phyloP scores from a whole-genome alignment of 2,797 vertebrate genomes.

The Gambusia yucatana region DNA sequence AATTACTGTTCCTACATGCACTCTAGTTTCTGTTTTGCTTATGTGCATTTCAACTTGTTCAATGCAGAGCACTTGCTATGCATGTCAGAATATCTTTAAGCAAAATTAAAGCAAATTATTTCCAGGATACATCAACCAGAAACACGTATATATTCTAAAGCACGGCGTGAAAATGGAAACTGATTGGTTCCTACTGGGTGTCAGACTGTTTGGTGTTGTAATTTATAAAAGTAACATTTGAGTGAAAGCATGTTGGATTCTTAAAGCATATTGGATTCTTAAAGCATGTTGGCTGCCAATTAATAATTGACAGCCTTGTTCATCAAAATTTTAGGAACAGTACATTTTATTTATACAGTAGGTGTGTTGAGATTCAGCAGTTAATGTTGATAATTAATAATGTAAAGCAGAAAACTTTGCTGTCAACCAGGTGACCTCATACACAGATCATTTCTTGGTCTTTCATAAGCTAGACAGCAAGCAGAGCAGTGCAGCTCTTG shows the following conservation, averaged over 20 bases:
- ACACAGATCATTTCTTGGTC: slow-evolving; percentile 2
- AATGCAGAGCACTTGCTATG: not conserved
- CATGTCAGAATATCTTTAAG: slow-evolving; percentile 2
- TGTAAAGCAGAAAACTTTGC: not conserved
- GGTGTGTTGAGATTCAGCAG: not conserved
- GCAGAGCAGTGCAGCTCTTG: not conserved
- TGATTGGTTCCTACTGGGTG: slow-evolving; percentile 50
- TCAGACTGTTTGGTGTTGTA: slow-evolving; percentile 61
- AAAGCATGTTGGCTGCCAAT: slow-evolving; percentile 33
- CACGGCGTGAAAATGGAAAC: slow-evolving; percentile 46
- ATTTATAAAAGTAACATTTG: slow-evolving; percentile 64
- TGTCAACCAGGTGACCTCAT: slow-evolving; percentile 9
- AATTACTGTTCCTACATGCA: not conserved
- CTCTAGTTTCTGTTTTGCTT: slow-evolving; percentile 6
- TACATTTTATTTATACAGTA: slow-evolving; percentile 23
- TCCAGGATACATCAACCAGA: slow-evolving; percentile 27
- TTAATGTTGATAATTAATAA: not conserved
- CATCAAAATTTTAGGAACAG: slow-evolving; percentile 44
- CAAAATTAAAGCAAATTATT: slow-evolving; percentile 24
- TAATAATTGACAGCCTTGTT: slow-evolving; percentile 65
- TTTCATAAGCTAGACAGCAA: slow-evolving; percentile 23
- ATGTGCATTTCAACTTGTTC: slow-evolving; percentile 28
- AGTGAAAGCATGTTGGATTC: slow-evolving; percentile 63
- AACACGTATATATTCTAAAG: slow-evolving; percentile 37
- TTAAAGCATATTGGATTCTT: slow-evolving; percentile 29